Evolutionary conservation across 2,888 invertebrate species (phyloP), one percentile per base, ranked within the genome.

Genomic region (Mamestra brassicae): DNA sequence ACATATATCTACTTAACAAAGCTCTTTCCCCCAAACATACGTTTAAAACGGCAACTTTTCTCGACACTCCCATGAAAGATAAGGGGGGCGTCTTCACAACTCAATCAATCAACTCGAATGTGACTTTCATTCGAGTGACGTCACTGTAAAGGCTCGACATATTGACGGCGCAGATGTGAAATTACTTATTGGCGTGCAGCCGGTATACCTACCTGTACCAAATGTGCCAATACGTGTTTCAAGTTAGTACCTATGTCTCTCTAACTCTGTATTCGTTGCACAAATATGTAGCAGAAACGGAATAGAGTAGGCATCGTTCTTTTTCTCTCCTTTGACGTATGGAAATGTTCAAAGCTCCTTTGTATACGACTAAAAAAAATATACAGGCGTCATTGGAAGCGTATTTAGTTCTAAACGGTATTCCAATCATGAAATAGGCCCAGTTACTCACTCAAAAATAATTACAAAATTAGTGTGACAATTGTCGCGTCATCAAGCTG

Each of bases 81-180:
- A 80, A 78, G 74, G 73, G 75, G 50, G 78, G 74, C 65, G 75
- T 72, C 73, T 66, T 81, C 77, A 72, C 74, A 74, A 74, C 76
- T 76, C 85, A 85, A 86, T 84, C 85, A 86, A 86, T 86, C 85
- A 85, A 54, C 17, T 57, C 38, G 66, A 62, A 74, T 82, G 70
- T 63, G 81, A 76, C 72, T 82, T 81, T 72, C 68, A 70, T 71
- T 54, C 50, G 55, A 68, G 67, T 75, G 76, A 72, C 60, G 75
- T 64, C 63, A 61, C 52, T 57, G 62, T 38, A 55, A 69, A 64
- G 61, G 57, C 61, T 71, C 62, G 75, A 55, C 57, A 65, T 75
- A 74, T 80, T 81, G 81, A 74, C 78, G 60, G 73, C 66, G 62
- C 78, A 65, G 73, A 78, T 81, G 78, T 55, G 84, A 71, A 78